Base-by-base conservation (phyloP, 2,113 vertebrate species). In the Pelobates fuscus region DNA sequence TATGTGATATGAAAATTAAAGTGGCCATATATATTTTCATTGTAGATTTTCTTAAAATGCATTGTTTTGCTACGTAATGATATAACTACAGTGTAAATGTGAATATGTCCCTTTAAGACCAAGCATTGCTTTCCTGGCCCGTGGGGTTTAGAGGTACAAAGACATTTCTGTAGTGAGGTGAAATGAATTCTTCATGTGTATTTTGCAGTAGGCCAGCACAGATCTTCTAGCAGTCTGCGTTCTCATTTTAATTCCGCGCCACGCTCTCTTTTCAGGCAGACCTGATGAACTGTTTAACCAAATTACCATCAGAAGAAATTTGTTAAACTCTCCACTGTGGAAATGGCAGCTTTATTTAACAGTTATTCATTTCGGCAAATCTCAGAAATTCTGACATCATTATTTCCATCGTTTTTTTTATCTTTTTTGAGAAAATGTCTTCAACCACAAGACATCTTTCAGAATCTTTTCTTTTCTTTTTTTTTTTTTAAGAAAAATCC, bases 241-340 rank as follows among this genome's bases (percentile, higher is more conserved):
- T 43, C 77, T 86, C 14, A 1, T 84, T 85, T 10, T 72, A 70
- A 82, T 80, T 79, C 81, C 0, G 2, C 24, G 26, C 46, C 78
- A 18, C 0, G 20, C 77, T 79, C 63, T 24, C 58, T 77, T 54
- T 18, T 52, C 8, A 23, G 44, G 14, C 20, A 41, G 81, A 46
- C 43, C 37, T 52, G 2, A 61, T 67, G 64, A 79, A 70, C 78
- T 82, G 75, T 72, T 83, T 79, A 80, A 72, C 82, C 79, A 64
- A 29, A 77, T 85, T 78, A 20, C 71, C 70, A 63, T 37, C 62
- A 69, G 58, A 10, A 68, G 73, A 81, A n/a, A 75, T 3, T 46
- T 62, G 73, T 75, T 52, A 8, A 66, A 54, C 20, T 72, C 25
- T 37, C 0, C 5, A 73, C 10, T 43, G 77, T 80, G 80, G 81